A percentile compares a stretch with the other conserved stretches of the same genome.
Conservation (phyloP, 2,797 vertebrate genomes). For the Anguilla megastoma region DNA sequence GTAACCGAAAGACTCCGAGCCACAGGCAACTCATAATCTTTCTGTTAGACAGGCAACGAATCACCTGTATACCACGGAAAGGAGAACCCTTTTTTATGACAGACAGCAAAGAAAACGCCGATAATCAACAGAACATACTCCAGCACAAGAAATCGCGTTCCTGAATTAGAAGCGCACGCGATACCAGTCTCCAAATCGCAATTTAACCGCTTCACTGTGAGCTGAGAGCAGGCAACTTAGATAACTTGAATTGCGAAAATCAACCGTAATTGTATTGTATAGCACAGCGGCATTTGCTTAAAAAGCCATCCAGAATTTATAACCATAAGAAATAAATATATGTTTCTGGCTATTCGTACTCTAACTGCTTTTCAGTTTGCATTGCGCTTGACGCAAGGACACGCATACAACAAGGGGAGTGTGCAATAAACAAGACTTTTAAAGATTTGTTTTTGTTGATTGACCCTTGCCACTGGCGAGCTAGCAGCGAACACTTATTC, state of each 20-base stretch:
- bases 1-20: conserved; percentile 8
- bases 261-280: background rate
- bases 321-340: background rate
- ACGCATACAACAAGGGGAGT: conserved; percentile 28
- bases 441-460: conserved; percentile 39
- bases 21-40: background rate
- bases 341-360: background rate
- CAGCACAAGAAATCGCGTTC: background rate
- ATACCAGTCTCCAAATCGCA: conserved; percentile 4
- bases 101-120: background rate
- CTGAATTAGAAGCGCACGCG: background rate
- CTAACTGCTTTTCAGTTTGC: background rate
- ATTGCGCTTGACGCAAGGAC: conserved; percentile 21
- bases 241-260: background rate
- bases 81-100: background rate
- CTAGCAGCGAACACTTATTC: conserved; percentile 32
- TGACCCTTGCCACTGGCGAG: conserved; percentile 15
- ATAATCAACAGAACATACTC: background rate
- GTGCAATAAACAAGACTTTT: conserved; percentile 37
- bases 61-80: background rate
- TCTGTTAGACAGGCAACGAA: background rate
- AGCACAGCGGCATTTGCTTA: background rate
- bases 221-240: conserved; percentile 6
- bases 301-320: conserved; percentile 13
- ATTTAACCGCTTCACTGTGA: background rate